phyloP scores from a whole-genome alignment of 1,140 invertebrate species.

The Cyrtorhinus lividipennis region DNA sequence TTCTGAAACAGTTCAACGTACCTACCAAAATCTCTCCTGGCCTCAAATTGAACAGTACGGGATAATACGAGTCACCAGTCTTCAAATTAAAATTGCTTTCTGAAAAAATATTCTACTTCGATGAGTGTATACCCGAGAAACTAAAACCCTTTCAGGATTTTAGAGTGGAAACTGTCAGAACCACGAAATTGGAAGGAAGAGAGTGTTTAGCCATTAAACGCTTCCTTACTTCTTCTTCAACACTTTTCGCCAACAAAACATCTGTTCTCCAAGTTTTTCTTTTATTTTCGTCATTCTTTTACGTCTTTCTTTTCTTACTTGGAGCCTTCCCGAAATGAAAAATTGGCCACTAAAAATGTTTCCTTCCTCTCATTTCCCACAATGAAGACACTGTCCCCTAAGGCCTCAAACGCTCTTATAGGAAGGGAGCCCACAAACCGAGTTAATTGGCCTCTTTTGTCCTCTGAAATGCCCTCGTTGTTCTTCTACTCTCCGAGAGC shows the following conservation, averaged over 20 bases:
- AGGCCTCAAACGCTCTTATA: neutral
- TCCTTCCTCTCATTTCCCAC: neutral
- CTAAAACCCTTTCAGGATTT: too few species aligned
- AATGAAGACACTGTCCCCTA: neutral
- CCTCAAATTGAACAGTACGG: too few species aligned
- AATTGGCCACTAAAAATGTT: neutral
- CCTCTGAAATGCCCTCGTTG: neutral
- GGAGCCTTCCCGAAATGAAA: neutral
- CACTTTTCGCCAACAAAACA: neutral
- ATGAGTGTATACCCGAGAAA: too few species aligned
- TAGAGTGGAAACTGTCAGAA: too few species aligned
- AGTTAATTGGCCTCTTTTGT: neutral
- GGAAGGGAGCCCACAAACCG: neutral
- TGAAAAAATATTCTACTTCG: too few species aligned
- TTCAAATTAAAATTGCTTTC: too few species aligned
- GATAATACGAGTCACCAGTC: too few species aligned
- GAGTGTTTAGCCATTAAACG: neutral
- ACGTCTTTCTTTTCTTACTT: neutral
- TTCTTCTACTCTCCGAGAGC: too few species aligned
- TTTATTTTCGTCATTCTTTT: neutral
- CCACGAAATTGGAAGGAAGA: neutral
- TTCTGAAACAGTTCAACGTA: too few species aligned
- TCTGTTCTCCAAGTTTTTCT: neutral
- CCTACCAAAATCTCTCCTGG: too few species aligned
- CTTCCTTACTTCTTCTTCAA: neutral